Evolutionary conservation across 2,888 invertebrate genomes (phyloP).

Genomic region (Scaeva pyrastri): DNA sequence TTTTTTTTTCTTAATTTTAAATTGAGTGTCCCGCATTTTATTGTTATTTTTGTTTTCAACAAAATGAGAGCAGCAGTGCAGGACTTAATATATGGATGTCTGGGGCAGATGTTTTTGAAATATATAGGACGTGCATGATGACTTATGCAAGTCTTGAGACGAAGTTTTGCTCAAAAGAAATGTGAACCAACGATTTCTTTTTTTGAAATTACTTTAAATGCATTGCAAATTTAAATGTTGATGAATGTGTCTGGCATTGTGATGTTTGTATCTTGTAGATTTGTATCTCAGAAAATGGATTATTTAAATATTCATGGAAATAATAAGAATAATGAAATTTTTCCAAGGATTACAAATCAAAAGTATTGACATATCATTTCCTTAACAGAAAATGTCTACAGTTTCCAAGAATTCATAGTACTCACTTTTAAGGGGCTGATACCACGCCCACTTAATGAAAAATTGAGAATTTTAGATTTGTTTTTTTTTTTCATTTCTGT

Average conservation of each 20-base stretch:
- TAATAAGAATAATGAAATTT: too few relatives aligned
- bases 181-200: not conserved
- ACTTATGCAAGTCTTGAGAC: not conserved
- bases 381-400: too few relatives aligned
- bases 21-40: conserved; percentile 42
- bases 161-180: not conserved
- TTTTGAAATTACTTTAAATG: not conserved
- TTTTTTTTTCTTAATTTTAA: not conserved
- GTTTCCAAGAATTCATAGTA: too few relatives aligned
- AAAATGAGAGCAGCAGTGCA: conserved; percentile 16
- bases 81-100: conserved; percentile 17
- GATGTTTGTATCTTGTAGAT: not conserved
- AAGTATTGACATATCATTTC: too few relatives aligned
- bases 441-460: too few relatives aligned
- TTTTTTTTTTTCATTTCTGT: too few relatives aligned
- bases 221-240: not conserved
- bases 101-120: conserved; percentile 20
- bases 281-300: too few relatives aligned
- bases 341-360: too few relatives aligned
- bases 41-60: not conserved
- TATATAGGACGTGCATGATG: not conserved
- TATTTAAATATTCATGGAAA: too few relatives aligned
- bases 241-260: not conserved
- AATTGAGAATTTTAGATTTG: too few relatives aligned
- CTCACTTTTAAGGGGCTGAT: too few relatives aligned